Conservation (phyloP, 2,113 vertebrate species). For the Colius striatus region DNA sequence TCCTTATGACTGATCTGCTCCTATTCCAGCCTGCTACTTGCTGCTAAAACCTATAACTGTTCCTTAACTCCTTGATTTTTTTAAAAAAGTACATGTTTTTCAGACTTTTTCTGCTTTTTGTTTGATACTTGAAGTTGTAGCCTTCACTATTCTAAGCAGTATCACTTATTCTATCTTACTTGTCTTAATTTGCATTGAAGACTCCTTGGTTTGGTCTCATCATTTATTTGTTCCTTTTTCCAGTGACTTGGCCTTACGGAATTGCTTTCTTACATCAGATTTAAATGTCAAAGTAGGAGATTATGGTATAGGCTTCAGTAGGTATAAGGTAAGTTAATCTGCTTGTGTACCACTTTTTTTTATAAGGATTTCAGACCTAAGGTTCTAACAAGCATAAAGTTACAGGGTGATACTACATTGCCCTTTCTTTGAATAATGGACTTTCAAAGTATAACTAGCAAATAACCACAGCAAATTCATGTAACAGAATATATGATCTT, state of each 20-base stretch:
- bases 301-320: constrained; percentile 92
- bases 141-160: neutral
- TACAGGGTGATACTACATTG: neutral
- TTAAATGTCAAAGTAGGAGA: constrained; percentile 97
- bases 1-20: neutral
- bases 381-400: neutral
- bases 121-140: neutral
- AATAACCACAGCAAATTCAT: neutral
- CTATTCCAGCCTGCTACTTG: neutral
- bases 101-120: neutral
- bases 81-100: too few relatives aligned
- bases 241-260: constrained; percentile 94
- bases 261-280: constrained; percentile 94
- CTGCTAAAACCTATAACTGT: neutral
- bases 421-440: neutral
- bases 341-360: neutral
- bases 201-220: neutral
- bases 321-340: constrained; percentile 87
- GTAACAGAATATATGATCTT: neutral
- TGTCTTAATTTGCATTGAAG: neutral
- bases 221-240: neutral
- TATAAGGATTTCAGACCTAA: neutral
- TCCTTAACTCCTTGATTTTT: neutral
- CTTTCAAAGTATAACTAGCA: neutral
- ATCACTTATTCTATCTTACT: neutral